Percentiles rank a stretch among this genome's conserved stretches.
These are phyloP conservation scores for Philaethria dido DNA, from an alignment of 2,888 invertebrate genomes.

Conservation along the genomic window DNA sequence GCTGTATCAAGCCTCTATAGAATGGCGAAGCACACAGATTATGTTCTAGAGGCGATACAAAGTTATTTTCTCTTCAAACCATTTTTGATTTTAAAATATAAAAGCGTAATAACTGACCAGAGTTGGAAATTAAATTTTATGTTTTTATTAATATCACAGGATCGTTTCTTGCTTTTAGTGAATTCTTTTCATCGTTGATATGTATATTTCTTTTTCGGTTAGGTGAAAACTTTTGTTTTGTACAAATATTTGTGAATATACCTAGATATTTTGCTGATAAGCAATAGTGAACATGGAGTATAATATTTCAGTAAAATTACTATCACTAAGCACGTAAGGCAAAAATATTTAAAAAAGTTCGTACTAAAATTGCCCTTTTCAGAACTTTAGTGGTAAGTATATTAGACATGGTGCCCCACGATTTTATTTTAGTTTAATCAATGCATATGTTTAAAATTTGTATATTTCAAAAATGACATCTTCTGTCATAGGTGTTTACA, in stretches of 20 bases:
- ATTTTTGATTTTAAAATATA: slow-evolving; percentile 7
- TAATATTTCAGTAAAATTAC: not conserved
- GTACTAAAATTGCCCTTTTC: too few species aligned
- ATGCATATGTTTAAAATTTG: too few species aligned
- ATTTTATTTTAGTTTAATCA: too few species aligned
- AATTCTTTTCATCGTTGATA: not conserved
- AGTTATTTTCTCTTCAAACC: not conserved
- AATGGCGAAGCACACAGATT: slow-evolving; percentile 8
- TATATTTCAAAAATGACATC: too few species aligned
- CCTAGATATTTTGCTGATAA: not conserved
- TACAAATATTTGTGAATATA: not conserved
- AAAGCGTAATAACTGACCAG: not conserved
- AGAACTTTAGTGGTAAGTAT: too few species aligned
- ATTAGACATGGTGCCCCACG: too few species aligned
- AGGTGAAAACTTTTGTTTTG: too few species aligned
- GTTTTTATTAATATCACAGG: not conserved
- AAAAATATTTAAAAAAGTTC: too few species aligned
- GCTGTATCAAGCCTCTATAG: slow-evolving; percentile 29
- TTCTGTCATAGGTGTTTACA: too few species aligned
- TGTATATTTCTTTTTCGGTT: too few species aligned
- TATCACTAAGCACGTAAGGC: not conserved
- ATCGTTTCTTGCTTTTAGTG: not conserved
- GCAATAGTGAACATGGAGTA: not conserved
- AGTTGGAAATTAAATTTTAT: not conserved
- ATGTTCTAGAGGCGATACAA: slow-evolving; percentile 16